These are phyloP conservation scores for Iselma pallidipennis DNA, from an alignment of 2,888 invertebrate genomes.

Conservation along the genomic window DNA sequence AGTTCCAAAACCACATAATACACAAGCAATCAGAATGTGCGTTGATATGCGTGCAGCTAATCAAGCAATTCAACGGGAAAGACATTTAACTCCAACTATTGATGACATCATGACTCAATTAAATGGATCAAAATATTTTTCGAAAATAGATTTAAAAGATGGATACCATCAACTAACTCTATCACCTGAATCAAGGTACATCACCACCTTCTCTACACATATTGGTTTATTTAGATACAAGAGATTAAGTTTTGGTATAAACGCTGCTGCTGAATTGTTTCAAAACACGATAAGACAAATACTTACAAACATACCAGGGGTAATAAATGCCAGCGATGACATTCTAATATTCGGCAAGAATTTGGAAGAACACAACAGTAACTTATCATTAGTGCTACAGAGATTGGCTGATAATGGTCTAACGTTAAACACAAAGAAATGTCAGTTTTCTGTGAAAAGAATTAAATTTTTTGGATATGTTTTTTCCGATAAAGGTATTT, in stretches of 20 bases:
- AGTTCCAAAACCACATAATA: constrained; percentile 11
- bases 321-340: constrained; percentile 49
- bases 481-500: constrained; percentile 36
- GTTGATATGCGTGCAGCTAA: constrained; percentile 22
- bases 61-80: constrained; percentile 16
- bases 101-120: constrained; percentile 16
- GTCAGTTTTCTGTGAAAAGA: constrained; percentile 30
- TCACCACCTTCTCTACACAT: constrained; percentile 48
- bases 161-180: constrained; percentile 49
- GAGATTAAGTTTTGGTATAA: constrained; percentile 45
- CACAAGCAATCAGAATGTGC: constrained; percentile 15
- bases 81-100: constrained; percentile 21
- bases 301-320: constrained; percentile 42
- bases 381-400: too few relatives aligned
- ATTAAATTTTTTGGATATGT: constrained; percentile 41
- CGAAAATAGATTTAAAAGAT: constrained; percentile 27
- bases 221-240: constrained; percentile 48
- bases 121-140: constrained; percentile 18
- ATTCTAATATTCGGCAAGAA: too few relatives aligned
- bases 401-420: too few relatives aligned
- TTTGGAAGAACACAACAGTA: too few relatives aligned
- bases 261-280: constrained; percentile 53
- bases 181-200: constrained; percentile 34
- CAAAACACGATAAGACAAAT: constrained; percentile 49
- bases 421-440: too few relatives aligned